Evolutionary conservation across 2,888 invertebrate species (phyloP).

Genomic region (Lasiommata megera): DNA sequence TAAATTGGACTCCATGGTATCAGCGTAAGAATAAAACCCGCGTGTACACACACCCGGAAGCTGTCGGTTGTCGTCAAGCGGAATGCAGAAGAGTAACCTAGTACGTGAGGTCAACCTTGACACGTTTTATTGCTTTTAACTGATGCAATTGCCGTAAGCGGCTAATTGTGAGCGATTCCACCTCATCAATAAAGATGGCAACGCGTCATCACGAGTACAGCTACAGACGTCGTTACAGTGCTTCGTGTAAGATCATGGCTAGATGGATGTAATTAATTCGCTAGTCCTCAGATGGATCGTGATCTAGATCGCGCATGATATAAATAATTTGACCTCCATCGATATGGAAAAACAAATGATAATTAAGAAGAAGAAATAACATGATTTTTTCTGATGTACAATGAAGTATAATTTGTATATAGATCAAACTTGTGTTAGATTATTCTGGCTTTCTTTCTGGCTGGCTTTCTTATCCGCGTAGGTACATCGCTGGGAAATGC

Average conservation of each 20-base stretch:
- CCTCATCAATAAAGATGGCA: constrained; percentile 27
- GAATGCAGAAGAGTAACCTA: constrained; percentile 41
- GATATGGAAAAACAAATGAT: constrained; percentile 21
- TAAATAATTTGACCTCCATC: constrained; percentile 7
- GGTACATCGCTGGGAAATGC: too few relatives aligned
- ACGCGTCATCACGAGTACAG: constrained; percentile 17
- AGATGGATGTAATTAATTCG: constrained; percentile 53
- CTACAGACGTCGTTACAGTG: constrained; percentile 33
- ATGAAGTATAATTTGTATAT: too few relatives aligned
- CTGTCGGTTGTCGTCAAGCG: constrained; percentile 40
- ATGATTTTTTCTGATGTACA: not conserved
- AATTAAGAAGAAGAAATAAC: not conserved
- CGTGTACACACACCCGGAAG: constrained; percentile 55
- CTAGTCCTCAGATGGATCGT: constrained; percentile 47
- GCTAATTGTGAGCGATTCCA: constrained; percentile 50
- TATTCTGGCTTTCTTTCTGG: too few relatives aligned
- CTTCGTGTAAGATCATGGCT: constrained; percentile 57
- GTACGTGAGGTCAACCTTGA: constrained; percentile 54
- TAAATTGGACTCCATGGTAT: constrained; percentile 32
- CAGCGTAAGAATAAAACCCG: constrained; percentile 38
- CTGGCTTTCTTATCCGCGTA: too few relatives aligned
- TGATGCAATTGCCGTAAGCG: constrained; percentile 51
- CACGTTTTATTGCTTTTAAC: constrained; percentile 47
- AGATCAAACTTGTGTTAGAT: too few relatives aligned
- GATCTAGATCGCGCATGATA: constrained; percentile 31